These are phyloP conservation scores for Paratrypauchen microcephalus DNA, from an alignment of 2,797 vertebrate species.

Conservation along the genomic window DNA sequence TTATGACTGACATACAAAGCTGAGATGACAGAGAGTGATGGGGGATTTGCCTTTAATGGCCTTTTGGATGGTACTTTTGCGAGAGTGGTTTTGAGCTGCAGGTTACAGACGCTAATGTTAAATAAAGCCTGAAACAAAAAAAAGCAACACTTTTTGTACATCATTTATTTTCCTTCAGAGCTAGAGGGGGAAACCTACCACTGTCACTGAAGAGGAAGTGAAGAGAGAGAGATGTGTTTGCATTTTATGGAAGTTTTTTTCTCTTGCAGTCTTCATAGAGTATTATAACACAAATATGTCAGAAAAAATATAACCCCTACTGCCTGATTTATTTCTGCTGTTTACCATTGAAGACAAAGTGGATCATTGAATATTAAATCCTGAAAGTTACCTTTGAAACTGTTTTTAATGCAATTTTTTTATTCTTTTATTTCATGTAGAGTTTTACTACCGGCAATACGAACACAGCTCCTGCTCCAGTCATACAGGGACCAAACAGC, in stretches of 20 bases:
- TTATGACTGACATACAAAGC: conserved; percentile 41
- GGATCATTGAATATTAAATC: too few species aligned
- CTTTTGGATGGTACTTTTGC: conserved; percentile 37
- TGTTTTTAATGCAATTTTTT: too few species aligned
- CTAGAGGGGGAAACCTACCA: conserved; percentile 5
- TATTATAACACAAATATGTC: too few species aligned
- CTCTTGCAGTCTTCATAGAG: not conserved
- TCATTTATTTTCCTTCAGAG: conserved; percentile 10
- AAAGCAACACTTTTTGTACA: conserved; percentile 5
- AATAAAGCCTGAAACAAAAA: conserved; percentile 6
- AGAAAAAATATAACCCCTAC: too few species aligned
- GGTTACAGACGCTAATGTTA: conserved; percentile 18
- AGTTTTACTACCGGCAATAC: too few species aligned
- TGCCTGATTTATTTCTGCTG: too few species aligned
- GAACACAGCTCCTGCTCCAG: too few species aligned
- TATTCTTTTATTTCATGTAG: too few species aligned
- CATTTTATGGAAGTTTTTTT: not conserved
- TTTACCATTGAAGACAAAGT: too few species aligned
- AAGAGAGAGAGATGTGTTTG: not conserved
- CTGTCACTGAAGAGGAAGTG: not conserved
- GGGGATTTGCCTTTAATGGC: conserved; percentile 23
- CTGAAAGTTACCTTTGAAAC: too few species aligned
- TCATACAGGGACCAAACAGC: too few species aligned
- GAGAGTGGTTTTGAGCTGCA: conserved; percentile 26
- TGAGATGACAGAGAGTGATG: conserved; percentile 26